These are phyloP conservation scores for rabbit (Oryctolagus cuniculus) DNA, from an alignment of 2,113 vertebrate genomes.

Conservation along the genomic window DNA sequence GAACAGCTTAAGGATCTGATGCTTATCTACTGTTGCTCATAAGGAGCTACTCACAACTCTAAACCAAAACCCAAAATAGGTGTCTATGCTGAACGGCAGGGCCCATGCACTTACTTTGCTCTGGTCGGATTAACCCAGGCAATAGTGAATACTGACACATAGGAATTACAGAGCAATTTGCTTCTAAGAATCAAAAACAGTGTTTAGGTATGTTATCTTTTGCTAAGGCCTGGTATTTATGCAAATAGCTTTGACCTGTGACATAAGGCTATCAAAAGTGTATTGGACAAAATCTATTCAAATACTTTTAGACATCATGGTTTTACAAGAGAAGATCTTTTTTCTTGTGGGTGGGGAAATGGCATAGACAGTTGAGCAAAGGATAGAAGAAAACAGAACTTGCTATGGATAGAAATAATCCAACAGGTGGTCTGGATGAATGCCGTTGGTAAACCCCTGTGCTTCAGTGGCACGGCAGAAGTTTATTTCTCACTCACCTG, in stretches of 20 bases:
- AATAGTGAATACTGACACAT: not conserved
- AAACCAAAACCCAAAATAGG: not conserved
- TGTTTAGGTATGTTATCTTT: slow-evolving; percentile 1
- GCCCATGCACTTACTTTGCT: not conserved
- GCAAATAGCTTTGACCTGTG: not conserved
- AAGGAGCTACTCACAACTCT: not conserved
- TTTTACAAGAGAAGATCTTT: not conserved
- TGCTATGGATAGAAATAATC: not conserved
- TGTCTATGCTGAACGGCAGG: not conserved
- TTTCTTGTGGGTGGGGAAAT: not conserved
- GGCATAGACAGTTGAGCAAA: not conserved
- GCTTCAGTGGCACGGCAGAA: too few relatives aligned
- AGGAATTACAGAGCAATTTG: not conserved
- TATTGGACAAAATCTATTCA: not conserved
- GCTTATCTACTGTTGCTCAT: not conserved
- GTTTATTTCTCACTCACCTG: not conserved
- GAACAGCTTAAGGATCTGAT: not conserved
- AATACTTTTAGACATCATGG: not conserved
- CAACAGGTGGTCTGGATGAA: not conserved
- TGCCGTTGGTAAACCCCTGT: not conserved
- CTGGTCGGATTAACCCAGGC: not conserved
- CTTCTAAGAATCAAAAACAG: slow-evolving; percentile 1
- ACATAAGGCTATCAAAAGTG: not conserved
- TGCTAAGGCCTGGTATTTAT: not conserved
- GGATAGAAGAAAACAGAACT: not conserved